These are phyloP conservation scores for Hiodon tergisus DNA, from an alignment of 2,113 vertebrate species.

Conservation along the genomic window DNA sequence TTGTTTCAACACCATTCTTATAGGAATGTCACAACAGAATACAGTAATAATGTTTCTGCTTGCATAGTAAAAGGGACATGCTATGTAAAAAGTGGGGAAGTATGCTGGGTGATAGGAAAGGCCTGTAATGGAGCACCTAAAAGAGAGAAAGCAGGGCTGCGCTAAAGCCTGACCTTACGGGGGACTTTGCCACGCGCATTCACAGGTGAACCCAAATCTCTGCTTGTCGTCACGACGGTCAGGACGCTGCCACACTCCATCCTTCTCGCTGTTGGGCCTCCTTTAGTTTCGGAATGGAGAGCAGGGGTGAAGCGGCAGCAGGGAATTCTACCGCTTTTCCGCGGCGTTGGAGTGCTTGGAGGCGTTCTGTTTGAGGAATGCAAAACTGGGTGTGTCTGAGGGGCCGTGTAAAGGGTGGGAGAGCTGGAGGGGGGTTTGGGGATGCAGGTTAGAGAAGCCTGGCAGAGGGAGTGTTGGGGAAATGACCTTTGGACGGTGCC, in stretches of 20 bases:
- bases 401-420: conserved; percentile 53
- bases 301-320: conserved; percentile 49
- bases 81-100: conserved; percentile 20
- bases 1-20: no score
- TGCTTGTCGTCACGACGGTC: conserved; percentile 49
- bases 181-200: conserved; percentile 45
- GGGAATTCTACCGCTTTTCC: conserved; percentile 29
- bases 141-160: no score
- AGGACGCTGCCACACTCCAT: conserved; percentile 31
- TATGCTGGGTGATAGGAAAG: conserved; percentile 21
- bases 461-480: conserved; percentile 17
- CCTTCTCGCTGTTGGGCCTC: conserved; percentile 40
- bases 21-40: no score
- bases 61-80: conserved; percentile 51
- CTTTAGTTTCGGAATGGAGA: conserved; percentile 23
- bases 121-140: conserved; percentile 38
- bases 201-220: conserved; percentile 35
- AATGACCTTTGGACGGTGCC: conserved; percentile 55
- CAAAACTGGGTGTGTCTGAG: conserved; percentile 48
- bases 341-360: conserved; percentile 45
- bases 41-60: no score
- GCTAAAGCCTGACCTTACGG: conserved; percentile 41
- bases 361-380: conserved; percentile 61
- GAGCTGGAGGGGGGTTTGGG: conserved; percentile 31
- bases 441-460: conserved; percentile 22